These are phyloP conservation scores for Polymixis lichenea DNA, from an alignment of 2,888 invertebrate species.

Conservation along the genomic window DNA sequence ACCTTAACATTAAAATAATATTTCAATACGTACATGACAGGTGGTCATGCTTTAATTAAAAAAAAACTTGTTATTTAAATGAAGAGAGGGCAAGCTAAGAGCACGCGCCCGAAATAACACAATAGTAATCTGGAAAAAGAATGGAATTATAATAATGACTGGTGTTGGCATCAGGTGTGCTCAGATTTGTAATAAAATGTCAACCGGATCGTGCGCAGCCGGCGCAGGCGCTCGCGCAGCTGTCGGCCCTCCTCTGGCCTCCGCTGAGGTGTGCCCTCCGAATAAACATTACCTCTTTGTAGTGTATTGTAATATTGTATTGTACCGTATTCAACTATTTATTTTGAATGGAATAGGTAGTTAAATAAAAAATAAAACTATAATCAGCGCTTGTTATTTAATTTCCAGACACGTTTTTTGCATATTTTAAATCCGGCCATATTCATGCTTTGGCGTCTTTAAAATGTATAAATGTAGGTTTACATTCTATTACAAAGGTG, in stretches of 20 bases:
- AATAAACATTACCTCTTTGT: conserved; percentile 81
- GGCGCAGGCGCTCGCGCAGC: conserved; percentile 86
- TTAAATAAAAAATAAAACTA: conserved; percentile 41
- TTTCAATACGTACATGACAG: conserved; percentile 23
- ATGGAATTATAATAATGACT: conserved; percentile 85
- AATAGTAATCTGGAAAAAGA: conserved; percentile 78
- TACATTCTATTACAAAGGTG: background rate
- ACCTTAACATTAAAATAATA: background rate
- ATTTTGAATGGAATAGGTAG: conserved; percentile 48
- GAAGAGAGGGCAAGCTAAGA: conserved; percentile 61
- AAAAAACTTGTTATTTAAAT: conserved; percentile 60
- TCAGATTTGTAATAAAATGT: conserved; percentile 87
- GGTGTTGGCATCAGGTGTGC: conserved; percentile 88
- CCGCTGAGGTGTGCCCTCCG: conserved; percentile 81
- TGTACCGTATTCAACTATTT: conserved; percentile 70
- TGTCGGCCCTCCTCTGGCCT: conserved; percentile 82
- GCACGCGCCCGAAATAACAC: conserved; percentile 78
- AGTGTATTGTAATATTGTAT: conserved; percentile 74
- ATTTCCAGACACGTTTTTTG: background rate
- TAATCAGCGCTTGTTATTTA: conserved; percentile 26
- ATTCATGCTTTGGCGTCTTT: background rate
- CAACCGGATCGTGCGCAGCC: conserved; percentile 85
- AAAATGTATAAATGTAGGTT: background rate
- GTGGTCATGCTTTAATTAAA: conserved; percentile 18
- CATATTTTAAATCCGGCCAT: background rate